These are phyloP conservation scores for Antennarius maculatus DNA, from an alignment of 2,797 vertebrate genomes.

Conservation along the genomic window DNA sequence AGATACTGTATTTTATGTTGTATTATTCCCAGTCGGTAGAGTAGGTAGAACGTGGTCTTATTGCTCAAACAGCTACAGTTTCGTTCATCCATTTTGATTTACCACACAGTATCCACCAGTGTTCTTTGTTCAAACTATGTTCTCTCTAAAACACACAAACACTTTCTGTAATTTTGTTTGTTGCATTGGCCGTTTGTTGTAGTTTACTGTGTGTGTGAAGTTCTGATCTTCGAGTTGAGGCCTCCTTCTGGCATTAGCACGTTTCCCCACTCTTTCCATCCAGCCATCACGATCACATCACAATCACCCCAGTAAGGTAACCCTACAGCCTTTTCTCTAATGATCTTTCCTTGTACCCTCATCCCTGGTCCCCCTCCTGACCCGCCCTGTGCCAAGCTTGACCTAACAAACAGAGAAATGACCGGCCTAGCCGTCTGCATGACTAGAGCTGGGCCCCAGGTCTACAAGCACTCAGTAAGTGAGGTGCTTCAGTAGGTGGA, in stretches of 20 bases:
- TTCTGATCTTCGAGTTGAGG: conserved; percentile 43
- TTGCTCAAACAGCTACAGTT: conserved; percentile 20
- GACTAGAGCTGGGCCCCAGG: conserved; percentile 60
- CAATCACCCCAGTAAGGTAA: conserved; percentile 31
- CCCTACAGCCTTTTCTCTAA: conserved; percentile 18
- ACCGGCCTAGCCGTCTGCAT: conserved; percentile 67
- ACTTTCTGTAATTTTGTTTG: conserved; percentile 36
- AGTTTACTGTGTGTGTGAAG: conserved; percentile 25
- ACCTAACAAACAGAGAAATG: conserved; percentile 53
- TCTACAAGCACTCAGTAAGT: conserved; percentile 56
- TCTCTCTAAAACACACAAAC: conserved; percentile 1
- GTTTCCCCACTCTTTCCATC: conserved; percentile 56
- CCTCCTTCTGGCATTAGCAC: conserved; percentile 52
- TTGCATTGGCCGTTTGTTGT: conserved; percentile 57
- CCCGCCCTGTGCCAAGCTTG: conserved; percentile 48
- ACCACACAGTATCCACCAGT: conserved; percentile 17
- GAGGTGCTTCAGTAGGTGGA: conserved; percentile 62
- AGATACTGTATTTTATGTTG: not conserved
- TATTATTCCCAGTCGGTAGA: not conserved
- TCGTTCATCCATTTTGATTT: conserved; percentile 28
- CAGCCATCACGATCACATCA: conserved; percentile 42
- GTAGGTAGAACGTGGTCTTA: conserved; percentile 49
- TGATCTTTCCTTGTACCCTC: conserved; percentile 26
- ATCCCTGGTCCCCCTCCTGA: conserved; percentile 17
- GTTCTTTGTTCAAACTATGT: conserved; percentile 26